Evolutionary conservation across 2,113 vertebrate species (phyloP), one percentile per base, ranked within the genome.

Genomic region (Microtus oregoni): DNA sequence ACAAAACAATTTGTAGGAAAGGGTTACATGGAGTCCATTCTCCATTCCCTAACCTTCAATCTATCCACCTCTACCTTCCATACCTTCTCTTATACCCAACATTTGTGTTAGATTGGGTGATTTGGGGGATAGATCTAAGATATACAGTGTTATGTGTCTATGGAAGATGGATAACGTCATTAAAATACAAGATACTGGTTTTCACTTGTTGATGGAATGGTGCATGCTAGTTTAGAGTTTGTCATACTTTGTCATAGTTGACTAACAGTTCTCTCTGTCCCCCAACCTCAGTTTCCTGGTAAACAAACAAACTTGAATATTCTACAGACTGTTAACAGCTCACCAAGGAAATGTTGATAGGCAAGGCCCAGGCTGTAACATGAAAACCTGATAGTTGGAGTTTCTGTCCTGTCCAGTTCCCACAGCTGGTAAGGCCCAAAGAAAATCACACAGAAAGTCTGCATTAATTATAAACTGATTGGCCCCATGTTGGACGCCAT

Each of bases 161-260:
- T 72, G 85, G 83, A 93, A 79, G 75, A 94, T 94, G 77, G 24
- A 90, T 38, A 20, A n/a, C 72, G 26, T 47, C 88, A 81, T 95
- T 30, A n/a, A 81, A 65, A 91, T 67, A 65, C 50, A 83, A 81
- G 67, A 83, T 2, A 17, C 5, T 58, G 5, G 76, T 86, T 76
- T 73, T 86, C 73, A 86, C n/a, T 68, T 90, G 63, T 79, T 83
- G 38, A 11, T 35, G 38, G 50, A 78, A 38, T 79, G 65, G 65
- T 63, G 11, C 65, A 11, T 52, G 70, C n/a, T 41, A 76, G 73
- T 58, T 8, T 30, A 41, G 15, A 76, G 65, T 68, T 58, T 79
- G 58, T 73, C 65, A 94, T 72, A n/a, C 91, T 97, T 38, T 75
- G 85, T 97, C 79, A 76, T 58, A 47, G 68, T 30, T 86, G 52